phyloP scores from a whole-genome alignment of 2,113 vertebrate species.

The Capreolus pygargus region DNA sequence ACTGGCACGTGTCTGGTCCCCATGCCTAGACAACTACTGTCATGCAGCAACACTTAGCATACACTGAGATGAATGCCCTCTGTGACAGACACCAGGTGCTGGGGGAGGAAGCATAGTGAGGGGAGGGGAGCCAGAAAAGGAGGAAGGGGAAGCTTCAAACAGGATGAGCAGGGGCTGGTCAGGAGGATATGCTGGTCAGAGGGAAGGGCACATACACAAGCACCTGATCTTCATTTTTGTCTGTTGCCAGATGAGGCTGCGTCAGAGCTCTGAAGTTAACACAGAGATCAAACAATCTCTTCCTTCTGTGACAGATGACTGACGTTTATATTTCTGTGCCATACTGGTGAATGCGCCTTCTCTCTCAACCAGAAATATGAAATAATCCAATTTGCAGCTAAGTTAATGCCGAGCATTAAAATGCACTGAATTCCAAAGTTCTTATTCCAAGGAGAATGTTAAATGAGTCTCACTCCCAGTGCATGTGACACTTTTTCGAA shows the following conservation, averaged over 20 bases:
- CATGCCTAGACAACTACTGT: neutral
- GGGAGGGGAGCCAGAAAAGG: neutral
- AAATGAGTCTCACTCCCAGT: constrained; percentile 8
- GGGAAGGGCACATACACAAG: neutral
- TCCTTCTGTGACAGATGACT: constrained; percentile 45
- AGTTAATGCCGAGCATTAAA: constrained; percentile 41
- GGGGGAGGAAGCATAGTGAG: neutral
- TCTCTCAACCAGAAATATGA: constrained; percentile 60
- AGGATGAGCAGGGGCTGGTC: neutral
- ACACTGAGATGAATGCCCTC: neutral
- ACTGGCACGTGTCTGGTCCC: neutral
- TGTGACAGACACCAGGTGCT: neutral
- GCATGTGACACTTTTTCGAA: constrained; percentile 36
- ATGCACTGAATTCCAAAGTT: constrained; percentile 34
- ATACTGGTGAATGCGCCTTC: constrained; percentile 7
- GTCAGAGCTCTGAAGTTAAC: constrained; percentile 20
- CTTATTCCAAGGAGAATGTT: constrained; percentile 44
- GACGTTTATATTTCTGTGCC: constrained; percentile 60
- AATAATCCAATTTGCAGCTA: constrained; percentile 53
- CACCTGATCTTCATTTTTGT: neutral
- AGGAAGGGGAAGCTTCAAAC: neutral
- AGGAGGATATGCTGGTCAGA: neutral
- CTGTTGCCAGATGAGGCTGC: neutral
- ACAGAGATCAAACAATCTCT: constrained; percentile 14
- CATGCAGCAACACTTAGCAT: neutral